Conservation (phyloP, 64 coral and sea anemone species). For the Pocillopora verrucosa region DNA sequence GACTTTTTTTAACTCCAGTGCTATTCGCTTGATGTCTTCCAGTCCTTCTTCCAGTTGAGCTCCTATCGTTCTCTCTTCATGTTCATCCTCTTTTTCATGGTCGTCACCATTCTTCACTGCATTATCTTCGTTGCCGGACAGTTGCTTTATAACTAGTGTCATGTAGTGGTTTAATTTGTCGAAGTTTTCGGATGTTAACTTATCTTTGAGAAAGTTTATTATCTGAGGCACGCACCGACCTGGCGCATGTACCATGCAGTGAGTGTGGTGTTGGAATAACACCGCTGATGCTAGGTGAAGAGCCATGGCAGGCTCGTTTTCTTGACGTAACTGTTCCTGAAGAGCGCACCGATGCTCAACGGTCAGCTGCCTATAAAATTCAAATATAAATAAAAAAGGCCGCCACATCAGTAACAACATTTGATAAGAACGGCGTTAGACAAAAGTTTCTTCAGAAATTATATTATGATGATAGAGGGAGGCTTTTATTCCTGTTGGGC, state of each 20-base stretch:
- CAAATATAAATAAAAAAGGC: neutral
- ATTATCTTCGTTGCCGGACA: conserved; percentile 62
- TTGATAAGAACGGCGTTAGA: too few species aligned
- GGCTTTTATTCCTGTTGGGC: too few species aligned
- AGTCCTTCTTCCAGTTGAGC: conserved; percentile 48
- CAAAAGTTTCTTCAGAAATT: too few species aligned
- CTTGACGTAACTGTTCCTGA: conserved; percentile 94
- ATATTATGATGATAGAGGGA: too few species aligned
- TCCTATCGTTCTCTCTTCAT: conserved; percentile 51
- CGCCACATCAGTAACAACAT: neutral
- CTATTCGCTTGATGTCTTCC: conserved; percentile 74
- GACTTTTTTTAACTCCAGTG: conserved; percentile 70
- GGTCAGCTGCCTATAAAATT: conserved; percentile 63
- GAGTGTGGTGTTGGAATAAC: conserved; percentile 89
- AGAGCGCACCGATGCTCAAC: conserved; percentile 80
- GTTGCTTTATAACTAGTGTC: conserved; percentile 85
- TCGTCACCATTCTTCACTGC: conserved; percentile 41
- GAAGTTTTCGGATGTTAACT: conserved; percentile 73
- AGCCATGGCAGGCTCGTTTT: conserved; percentile 94
- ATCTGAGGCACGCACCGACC: conserved; percentile 96
- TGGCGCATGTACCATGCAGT: conserved; percentile 81
- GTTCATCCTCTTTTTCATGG: conserved; percentile 36
- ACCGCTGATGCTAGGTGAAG: conserved; percentile 85
- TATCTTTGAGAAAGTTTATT: conserved; percentile 61
- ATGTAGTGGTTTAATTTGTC: conserved; percentile 77